Conservation (phyloP, 2,888 invertebrate species). For the Toxonevra muliebris region DNA sequence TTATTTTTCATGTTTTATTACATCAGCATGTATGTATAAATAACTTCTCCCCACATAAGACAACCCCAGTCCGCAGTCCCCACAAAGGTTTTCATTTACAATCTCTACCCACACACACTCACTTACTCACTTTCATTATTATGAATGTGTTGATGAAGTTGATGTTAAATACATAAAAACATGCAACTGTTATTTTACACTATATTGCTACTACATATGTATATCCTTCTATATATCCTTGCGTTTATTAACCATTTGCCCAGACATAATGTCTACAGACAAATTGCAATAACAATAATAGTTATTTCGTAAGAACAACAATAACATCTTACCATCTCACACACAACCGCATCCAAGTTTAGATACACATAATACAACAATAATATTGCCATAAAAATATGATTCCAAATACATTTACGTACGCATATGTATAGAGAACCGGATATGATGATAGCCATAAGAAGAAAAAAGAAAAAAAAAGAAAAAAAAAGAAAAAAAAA, state of each 20-base stretch:
- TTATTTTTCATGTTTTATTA: slow-evolving; percentile 57
- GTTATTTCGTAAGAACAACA: slow-evolving; percentile 37
- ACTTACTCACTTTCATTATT: not conserved
- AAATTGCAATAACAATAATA: slow-evolving; percentile 59
- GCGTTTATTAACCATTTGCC: slow-evolving; percentile 19
- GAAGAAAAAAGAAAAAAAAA: slow-evolving; percentile 1
- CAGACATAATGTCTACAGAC: slow-evolving; percentile 55
- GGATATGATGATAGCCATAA: not conserved
- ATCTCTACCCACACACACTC: not conserved
- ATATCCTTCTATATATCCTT: slow-evolving; percentile 3
- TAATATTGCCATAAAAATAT: slow-evolving; percentile 52
- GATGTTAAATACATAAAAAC: slow-evolving; percentile 34
- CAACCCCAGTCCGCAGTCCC: not conserved
- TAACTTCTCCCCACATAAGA: slow-evolving; percentile 6
- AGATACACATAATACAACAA: not conserved
- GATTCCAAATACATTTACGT: slow-evolving; percentile 57
- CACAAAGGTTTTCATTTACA: too few species aligned
- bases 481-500: slow-evolving; percentile 1
- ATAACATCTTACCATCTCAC: slow-evolving; percentile 4
- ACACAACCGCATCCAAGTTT: too few species aligned
- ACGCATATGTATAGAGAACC: slow-evolving; percentile 33
- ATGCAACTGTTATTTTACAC: slow-evolving; percentile 56
- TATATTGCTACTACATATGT: slow-evolving; percentile 25
- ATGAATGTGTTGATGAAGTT: slow-evolving; percentile 13
- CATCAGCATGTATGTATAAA: slow-evolving; percentile 51